These are phyloP conservation scores for Fringilla coelebs DNA, from an alignment of 2,797 vertebrate genomes.

Conservation along the genomic window DNA sequence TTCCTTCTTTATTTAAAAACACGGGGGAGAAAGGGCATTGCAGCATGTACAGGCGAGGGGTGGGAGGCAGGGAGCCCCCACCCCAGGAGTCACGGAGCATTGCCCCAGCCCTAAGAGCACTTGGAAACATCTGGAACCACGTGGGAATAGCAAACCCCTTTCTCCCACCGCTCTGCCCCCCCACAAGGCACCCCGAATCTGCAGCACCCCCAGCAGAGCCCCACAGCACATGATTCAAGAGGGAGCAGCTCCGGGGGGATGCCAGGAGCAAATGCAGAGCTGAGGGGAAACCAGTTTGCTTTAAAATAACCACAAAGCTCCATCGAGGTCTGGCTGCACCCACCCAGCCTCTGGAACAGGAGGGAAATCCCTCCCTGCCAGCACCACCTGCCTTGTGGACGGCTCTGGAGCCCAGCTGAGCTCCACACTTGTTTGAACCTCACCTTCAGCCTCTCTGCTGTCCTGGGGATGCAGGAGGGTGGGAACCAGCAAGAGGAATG, in stretches of 20 bases:
- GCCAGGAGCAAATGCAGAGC: rapidly evolving
- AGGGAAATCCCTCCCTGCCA: not conserved
- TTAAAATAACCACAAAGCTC: not conserved
- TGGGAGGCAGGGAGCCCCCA: not conserved
- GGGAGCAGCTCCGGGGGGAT: not conserved
- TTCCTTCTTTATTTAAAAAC: conserved; percentile 54
- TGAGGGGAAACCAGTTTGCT: not conserved
- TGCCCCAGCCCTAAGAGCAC: conserved; percentile 10
- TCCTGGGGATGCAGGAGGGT: not conserved
- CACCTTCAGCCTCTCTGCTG: not conserved
- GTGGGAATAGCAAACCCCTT: not conserved
- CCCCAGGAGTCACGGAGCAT: rapidly evolving
- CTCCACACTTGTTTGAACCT: rapidly evolving
- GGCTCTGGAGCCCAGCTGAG: not conserved
- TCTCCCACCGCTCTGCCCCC: not conserved
- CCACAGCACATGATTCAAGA: not conserved
- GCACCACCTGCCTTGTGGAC: rapidly evolving
- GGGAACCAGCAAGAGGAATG: not conserved
- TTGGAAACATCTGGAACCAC: not conserved
- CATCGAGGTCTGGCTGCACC: not conserved
- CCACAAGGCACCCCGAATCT: rapidly evolving
- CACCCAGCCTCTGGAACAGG: not conserved
- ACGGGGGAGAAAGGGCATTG: not conserved
- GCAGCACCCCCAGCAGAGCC: not conserved
- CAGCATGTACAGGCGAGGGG: not conserved